Conservation (phyloP, 2,888 invertebrate genomes). For the Ormyrus labotus region DNA sequence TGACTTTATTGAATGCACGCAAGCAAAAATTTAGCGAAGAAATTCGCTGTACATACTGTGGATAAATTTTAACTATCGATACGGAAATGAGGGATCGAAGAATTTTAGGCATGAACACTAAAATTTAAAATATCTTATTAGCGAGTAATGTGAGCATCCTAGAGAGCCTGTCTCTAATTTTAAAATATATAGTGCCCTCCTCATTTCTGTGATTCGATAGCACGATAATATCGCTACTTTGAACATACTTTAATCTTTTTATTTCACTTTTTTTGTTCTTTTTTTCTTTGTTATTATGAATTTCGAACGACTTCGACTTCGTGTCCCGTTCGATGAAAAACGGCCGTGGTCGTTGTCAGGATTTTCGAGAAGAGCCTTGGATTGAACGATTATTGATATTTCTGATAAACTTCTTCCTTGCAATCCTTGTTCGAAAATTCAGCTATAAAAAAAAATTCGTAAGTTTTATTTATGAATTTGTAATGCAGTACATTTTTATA, state of each 20-base stretch:
- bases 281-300: constrained; percentile 35
- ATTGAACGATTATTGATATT: constrained; percentile 27
- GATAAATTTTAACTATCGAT: constrained; percentile 36
- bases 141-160: constrained; percentile 49
- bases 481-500: not conserved
- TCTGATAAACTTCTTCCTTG: constrained; percentile 30
- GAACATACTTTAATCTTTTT: constrained; percentile 37
- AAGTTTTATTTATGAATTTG: too few relatives aligned
- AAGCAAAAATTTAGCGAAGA: constrained; percentile 25
- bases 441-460: constrained; percentile 37
- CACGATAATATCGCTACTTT: constrained; percentile 48
- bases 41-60: constrained; percentile 28
- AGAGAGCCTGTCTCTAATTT: constrained; percentile 58
- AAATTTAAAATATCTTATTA: constrained; percentile 43
- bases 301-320: constrained; percentile 48
- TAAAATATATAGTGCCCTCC: constrained; percentile 39
- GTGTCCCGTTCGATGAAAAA: constrained; percentile 34
- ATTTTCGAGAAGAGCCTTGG: constrained; percentile 37
- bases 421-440: constrained; percentile 48
- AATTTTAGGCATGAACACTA: constrained; percentile 36
- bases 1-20: constrained; percentile 54
- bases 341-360: constrained; percentile 31
- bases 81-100: constrained; percentile 33
- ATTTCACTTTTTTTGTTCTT: constrained; percentile 10
- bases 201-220: constrained; percentile 47